A percentile compares a stretch with the other conserved stretches of the same genome.
Evolutionary conservation across 2,113 vertebrate genomes (phyloP).

Genomic region (Noctilio leporinus): DNA sequence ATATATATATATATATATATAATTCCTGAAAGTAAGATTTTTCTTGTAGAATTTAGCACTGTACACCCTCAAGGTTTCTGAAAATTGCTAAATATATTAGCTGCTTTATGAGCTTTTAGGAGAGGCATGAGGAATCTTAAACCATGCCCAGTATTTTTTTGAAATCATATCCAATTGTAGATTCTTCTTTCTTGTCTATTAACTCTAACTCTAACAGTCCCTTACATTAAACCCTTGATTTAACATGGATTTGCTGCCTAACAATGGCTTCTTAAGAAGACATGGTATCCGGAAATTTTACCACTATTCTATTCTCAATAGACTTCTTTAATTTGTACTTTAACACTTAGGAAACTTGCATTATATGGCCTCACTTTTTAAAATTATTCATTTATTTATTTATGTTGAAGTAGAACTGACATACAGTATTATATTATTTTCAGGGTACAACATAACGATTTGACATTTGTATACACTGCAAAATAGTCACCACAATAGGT

Average conservation of each 20-base stretch:
- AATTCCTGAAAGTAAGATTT: slow-evolving; percentile 54
- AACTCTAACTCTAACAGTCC: background rate
- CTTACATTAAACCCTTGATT: slow-evolving; percentile 28
- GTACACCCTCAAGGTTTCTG: slow-evolving; percentile 33
- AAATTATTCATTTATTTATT: background rate
- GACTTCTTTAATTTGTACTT: background rate
- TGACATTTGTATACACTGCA: background rate
- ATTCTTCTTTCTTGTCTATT: slow-evolving; percentile 31
- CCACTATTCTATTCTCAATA: background rate
- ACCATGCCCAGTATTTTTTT: background rate
- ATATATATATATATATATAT: slow-evolving; percentile 55
- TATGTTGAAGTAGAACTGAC: background rate
- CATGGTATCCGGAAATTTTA: background rate
- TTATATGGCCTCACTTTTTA: background rate
- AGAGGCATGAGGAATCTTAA: slow-evolving; percentile 36
- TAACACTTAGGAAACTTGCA: background rate
- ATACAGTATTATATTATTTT: background rate
- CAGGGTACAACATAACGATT: background rate
- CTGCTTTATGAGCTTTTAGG: slow-evolving; percentile 42
- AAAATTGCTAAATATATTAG: slow-evolving; percentile 52
- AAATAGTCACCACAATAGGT: background rate
- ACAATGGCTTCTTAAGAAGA: slow-evolving; percentile 18
- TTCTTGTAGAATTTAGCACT: slow-evolving; percentile 47
- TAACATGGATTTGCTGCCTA: background rate
- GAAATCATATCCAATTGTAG: background rate